A percentile compares a stretch with the other conserved stretches of the same genome.
These are phyloP conservation scores for Hucho hucho DNA, from an alignment of 2,113 vertebrate species.

Conservation along the genomic window DNA sequence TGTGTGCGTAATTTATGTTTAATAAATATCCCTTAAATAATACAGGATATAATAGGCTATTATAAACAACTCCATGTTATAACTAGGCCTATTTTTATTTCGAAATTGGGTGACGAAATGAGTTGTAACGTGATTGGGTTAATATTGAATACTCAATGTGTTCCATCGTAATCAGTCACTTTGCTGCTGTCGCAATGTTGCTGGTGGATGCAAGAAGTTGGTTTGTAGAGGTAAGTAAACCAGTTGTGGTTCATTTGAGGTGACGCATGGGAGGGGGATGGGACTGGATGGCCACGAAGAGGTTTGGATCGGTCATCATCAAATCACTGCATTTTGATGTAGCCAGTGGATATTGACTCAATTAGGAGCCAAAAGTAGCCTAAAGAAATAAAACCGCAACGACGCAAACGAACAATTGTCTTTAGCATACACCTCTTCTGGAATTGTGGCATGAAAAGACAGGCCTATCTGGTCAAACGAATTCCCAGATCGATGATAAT, in stretches of 20 bases:
- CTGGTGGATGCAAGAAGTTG: constrained; percentile 10
- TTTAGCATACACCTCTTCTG: neutral
- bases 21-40: no score
- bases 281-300: neutral
- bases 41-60: no score
- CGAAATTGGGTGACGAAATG: neutral
- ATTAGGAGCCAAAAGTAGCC: neutral
- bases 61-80: no score
- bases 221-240: constrained; percentile 2
- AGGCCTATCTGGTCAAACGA: constrained; percentile 44
- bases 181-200: constrained; percentile 8
- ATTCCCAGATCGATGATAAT: constrained; percentile 66
- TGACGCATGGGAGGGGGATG: constrained; percentile 7
- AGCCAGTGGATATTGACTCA: neutral
- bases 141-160: neutral
- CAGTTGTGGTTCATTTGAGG: neutral
- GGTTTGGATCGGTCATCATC: neutral
- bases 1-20: no score
- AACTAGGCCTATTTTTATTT: neutral
- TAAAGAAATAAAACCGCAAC: neutral
- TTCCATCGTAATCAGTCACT: neutral
- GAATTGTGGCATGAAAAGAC: constrained; percentile 23
- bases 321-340: neutral
- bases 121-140: neutral
- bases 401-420: neutral